phyloP scores from a whole-genome alignment of 2,888 invertebrate genomes.

The Eurois occulta region DNA sequence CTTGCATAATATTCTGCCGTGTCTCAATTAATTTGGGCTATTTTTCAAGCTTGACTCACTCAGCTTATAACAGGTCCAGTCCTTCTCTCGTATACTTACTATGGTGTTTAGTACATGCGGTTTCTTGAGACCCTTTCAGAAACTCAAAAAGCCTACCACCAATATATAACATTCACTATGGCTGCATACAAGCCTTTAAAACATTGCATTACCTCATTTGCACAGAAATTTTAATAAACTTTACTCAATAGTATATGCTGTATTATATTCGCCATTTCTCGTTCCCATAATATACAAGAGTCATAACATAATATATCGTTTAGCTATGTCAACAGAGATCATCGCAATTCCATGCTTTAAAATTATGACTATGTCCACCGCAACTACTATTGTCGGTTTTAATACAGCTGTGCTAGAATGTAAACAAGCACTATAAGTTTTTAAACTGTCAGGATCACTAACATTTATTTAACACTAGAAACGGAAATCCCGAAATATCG shows the following conservation, averaged over 20 bases:
- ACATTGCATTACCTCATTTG: neutral
- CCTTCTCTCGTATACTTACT: neutral
- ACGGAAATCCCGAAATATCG: no score
- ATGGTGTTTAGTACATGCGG: no score
- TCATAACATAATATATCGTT: constrained; percentile 4
- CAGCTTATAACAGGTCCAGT: neutral
- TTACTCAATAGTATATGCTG: neutral
- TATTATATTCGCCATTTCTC: neutral
- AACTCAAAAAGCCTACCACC: neutral
- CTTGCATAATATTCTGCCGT: neutral
- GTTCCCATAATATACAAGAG: constrained; percentile 13
- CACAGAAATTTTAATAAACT: neutral
- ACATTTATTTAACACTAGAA: no score
- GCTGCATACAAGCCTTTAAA: neutral
- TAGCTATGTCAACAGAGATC: constrained; percentile 1
- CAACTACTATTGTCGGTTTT: neutral
- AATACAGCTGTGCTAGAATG: neutral
- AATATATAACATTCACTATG: neutral
- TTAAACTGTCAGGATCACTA: no score
- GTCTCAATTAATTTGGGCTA: neutral
- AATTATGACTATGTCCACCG: constrained; percentile 3
- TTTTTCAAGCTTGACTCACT: neutral
- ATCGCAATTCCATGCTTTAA: constrained; percentile 10
- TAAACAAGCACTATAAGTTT: no score
- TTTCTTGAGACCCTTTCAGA: neutral